These are phyloP conservation scores for Lasioglossum marginatum DNA, from an alignment of 2,888 invertebrate genomes.

Conservation along the genomic window DNA sequence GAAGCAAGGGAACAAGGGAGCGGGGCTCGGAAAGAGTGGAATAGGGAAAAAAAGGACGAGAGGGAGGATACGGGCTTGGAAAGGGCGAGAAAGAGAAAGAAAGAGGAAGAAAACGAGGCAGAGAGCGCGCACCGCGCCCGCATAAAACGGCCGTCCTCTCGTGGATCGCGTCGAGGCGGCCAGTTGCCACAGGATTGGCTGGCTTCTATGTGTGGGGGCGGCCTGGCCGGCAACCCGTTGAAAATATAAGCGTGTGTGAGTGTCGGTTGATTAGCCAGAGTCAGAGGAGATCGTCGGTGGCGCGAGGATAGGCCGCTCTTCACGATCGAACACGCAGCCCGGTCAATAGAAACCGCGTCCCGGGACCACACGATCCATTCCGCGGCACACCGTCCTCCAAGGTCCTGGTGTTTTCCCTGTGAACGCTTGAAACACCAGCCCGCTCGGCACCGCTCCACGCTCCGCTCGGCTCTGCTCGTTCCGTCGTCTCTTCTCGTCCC, in stretches of 20 bases:
- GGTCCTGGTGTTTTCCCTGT: slow-evolving; percentile 26
- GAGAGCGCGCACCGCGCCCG: slow-evolving; percentile 71
- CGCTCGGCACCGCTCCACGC: background rate
- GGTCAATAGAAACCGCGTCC: slow-evolving; percentile 37
- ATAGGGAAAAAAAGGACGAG: slow-evolving; percentile 24
- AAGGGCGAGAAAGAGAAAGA: slow-evolving; percentile 51
- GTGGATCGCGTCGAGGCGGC: slow-evolving; percentile 41
- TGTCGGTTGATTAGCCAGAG: slow-evolving; percentile 80
- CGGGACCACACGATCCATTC: slow-evolving; percentile 23
- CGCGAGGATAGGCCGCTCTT: slow-evolving; percentile 61
- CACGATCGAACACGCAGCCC: slow-evolving; percentile 25
- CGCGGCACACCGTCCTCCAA: slow-evolving; percentile 28
- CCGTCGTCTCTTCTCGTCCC: background rate
- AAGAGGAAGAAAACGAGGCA: slow-evolving; percentile 56
- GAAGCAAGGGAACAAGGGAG: background rate
- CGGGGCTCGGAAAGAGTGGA: background rate
- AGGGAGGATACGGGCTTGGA: slow-evolving; percentile 33
- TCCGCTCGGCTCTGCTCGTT: background rate
- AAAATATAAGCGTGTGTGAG: slow-evolving; percentile 84
- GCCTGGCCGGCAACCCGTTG: slow-evolving; percentile 74
- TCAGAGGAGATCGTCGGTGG: slow-evolving; percentile 78
- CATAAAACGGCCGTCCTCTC: slow-evolving; percentile 70
- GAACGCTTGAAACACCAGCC: background rate
- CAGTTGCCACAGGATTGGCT: slow-evolving; percentile 77
- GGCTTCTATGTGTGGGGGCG: slow-evolving; percentile 78